Base-by-base conservation (phyloP, 2,888 invertebrate genomes). In the Matsumyia berberina region DNA sequence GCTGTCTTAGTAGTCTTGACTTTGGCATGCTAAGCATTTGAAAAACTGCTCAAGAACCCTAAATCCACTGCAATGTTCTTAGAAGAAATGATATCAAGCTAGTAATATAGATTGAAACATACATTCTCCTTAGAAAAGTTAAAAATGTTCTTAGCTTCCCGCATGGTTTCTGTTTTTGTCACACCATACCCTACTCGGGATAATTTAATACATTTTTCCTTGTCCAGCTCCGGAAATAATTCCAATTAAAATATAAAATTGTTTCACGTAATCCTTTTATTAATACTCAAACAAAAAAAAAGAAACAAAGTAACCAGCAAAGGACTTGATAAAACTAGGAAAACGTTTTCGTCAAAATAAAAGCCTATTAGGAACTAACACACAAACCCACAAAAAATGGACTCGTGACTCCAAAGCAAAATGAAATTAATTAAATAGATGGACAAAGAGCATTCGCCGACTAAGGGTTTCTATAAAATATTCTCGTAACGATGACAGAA, bases 351-450 rank as follows among this genome's bases (percentile, higher is more conserved):
- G n/a, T 42, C 15, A 12, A 42, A 42, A 15, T 44, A 17, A 49
- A 49, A 49, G 24, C 49, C 49, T 49, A 49, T 49, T 49, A 49
- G 11, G 49, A n/a, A 3, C 11, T 5, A 49, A 49, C n/a, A 46
- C 9, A 29, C 49, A 49, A 24, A 24, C 24, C 24, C n/a, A 29
- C 17, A 49, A 49, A 49, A 49, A 49, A 29, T n/a, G 29, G 29
- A 49, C 49, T 49, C 49, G 49, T 49, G 49, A 49, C 49, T 49
- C n/a, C n/a, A 29, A 11, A n/a, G 49, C 49, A 29, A 29, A 49
- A 44, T 17, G 44, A 49, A 49, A 49, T 49, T 49, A 49, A 49
- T 49, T 49, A 49, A 49, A 29, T 49, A 49, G 24, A 49, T 49
- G 24, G 49, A 49, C 49, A 29, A 49, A 24, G 24, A 29, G 29